These are phyloP conservation scores for Amphipoea lucens DNA, from an alignment of 2,888 invertebrate genomes.

Conservation along the genomic window DNA sequence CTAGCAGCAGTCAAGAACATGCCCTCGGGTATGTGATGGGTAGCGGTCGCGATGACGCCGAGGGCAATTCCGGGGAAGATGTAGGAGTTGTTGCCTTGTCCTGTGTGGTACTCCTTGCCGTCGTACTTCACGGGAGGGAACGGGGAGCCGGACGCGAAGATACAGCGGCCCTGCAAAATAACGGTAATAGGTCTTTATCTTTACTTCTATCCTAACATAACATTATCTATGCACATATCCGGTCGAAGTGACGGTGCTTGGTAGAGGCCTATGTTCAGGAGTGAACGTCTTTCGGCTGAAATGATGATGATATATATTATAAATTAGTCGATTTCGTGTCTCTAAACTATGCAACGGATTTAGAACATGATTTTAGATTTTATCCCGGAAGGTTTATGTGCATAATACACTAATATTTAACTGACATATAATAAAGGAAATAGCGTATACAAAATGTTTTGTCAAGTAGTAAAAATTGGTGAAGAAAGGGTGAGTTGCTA, in stretches of 20 bases:
- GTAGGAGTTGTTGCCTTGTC: conserved; percentile 99
- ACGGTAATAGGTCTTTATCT: neutral
- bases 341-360: neutral
- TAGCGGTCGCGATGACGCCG: conserved; percentile 97
- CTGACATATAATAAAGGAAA: neutral
- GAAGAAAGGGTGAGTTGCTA: neutral
- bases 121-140: conserved; percentile 95
- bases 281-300: neutral
- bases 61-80: conserved; percentile 99
- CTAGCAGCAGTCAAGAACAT: conserved; percentile 98
- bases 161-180: conserved; percentile 94
- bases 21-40: conserved; percentile 97
- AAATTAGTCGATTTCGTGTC: neutral
- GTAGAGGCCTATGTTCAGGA: too few relatives aligned
- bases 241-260: too few relatives aligned
- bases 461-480: too few relatives aligned
- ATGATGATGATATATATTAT: neutral
- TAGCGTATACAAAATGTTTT: neutral
- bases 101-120: conserved; percentile 95
- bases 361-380: neutral
- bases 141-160: conserved; percentile 99
- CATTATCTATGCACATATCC: neutral
- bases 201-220: neutral
- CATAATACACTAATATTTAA: neutral
- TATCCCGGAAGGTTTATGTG: neutral